Conservation (phyloP, 2,797 vertebrate genomes). For the Diceros bicornis region DNA sequence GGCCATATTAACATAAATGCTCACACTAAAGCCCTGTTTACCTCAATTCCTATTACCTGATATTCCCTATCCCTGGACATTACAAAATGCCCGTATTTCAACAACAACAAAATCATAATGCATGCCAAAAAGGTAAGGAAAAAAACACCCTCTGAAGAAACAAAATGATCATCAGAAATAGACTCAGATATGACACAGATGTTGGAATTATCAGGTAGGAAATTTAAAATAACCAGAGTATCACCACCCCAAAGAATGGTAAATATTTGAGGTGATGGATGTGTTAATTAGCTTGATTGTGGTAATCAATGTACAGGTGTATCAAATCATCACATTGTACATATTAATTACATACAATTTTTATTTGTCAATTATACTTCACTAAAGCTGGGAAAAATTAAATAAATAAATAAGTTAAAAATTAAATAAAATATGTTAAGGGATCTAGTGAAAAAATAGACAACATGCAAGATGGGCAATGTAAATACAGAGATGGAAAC, state of each 20-base stretch:
- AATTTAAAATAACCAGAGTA: background rate
- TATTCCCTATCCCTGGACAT: background rate
- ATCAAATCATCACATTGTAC: background rate
- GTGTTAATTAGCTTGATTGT: background rate
- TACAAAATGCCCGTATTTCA: background rate
- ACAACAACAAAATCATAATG: background rate
- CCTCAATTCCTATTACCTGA: background rate
- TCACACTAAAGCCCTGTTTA: background rate
- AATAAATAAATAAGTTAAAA: background rate
- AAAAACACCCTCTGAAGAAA: background rate
- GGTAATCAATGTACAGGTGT: background rate
- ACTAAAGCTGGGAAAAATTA: background rate
- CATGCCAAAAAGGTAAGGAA: background rate
- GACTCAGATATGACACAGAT: background rate
- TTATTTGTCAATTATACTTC: background rate
- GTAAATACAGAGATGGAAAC: background rate
- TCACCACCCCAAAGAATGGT: background rate
- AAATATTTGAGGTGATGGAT: background rate
- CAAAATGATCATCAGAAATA: background rate
- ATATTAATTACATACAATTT: background rate
- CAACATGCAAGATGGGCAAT: background rate
- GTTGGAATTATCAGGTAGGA: background rate
- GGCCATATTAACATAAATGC: background rate
- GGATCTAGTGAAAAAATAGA: background rate
- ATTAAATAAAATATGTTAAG: background rate